phyloP scores from a whole-genome alignment of 2,113 vertebrate species.

The Candoia aspera region DNA sequence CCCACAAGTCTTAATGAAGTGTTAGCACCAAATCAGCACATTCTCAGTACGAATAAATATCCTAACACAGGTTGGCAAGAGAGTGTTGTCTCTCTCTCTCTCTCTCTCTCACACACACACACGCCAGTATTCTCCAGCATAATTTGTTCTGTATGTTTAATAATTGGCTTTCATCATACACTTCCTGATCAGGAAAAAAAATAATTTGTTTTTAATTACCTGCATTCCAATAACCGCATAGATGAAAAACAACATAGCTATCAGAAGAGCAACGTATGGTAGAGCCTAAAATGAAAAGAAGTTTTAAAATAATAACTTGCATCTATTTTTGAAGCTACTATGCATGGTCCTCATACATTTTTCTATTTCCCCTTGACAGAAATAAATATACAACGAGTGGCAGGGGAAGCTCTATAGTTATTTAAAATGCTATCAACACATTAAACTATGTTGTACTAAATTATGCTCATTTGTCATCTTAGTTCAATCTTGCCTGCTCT shows the following conservation, averaged over 20 bases:
- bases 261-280: slow-evolving; percentile 95
- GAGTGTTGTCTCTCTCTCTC: not conserved
- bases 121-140: too few relatives aligned
- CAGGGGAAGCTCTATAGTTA: not conserved
- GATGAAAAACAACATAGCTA: slow-evolving; percentile 99
- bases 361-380: not conserved
- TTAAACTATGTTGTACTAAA: not conserved
- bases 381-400: not conserved
- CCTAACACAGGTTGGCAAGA: not conserved
- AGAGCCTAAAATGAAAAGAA: slow-evolving; percentile 79
- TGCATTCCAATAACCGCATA: slow-evolving; percentile 99
- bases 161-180: not conserved
- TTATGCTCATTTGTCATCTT: not conserved
- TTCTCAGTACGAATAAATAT: not conserved
- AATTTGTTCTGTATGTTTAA: not conserved
- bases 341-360: slow-evolving; percentile 14
- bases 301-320: slow-evolving; percentile 11
- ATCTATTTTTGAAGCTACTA: slow-evolving; percentile 4
- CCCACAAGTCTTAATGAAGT: not conserved
- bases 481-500: not conserved
- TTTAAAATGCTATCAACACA: not conserved
- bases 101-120: too few relatives aligned
- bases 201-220: slow-evolving; percentile 71
- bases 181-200: not conserved
- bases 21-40: not conserved